Percentiles rank a stretch among this genome's conserved stretches.
Evolutionary conservation across 2,888 invertebrate genomes (phyloP).

Genomic region (Strigamia transsilvanica): DNA sequence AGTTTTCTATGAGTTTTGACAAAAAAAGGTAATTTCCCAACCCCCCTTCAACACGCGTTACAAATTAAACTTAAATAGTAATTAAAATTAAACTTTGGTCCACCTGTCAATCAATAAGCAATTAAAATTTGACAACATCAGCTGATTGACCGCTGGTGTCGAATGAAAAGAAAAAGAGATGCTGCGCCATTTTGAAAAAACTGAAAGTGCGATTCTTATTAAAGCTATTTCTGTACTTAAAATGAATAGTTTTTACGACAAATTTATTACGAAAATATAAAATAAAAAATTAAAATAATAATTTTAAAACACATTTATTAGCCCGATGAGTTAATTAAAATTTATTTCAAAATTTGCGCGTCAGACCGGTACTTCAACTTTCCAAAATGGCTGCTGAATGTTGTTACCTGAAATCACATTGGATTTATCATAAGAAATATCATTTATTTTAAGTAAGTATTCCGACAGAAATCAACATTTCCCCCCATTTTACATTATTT

Average conservation of each 20-base stretch:
- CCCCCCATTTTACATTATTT: neutral
- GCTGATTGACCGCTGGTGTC: neutral
- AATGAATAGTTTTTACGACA: too few relatives aligned
- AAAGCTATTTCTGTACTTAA: neutral
- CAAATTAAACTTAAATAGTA: neutral
- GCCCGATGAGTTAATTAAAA: neutral
- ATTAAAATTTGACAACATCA: neutral
- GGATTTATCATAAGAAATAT: neutral
- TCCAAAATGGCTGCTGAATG: neutral
- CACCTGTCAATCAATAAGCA: neutral
- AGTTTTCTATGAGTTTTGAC: too few relatives aligned
- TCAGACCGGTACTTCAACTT: neutral
- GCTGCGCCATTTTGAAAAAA: neutral
- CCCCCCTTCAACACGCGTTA: neutral
- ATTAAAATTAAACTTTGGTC: neutral
- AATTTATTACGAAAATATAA: too few relatives aligned
- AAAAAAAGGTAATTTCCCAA: too few relatives aligned
- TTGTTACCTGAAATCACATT: neutral
- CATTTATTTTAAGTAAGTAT: slow-evolving; percentile 17
- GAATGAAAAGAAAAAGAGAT: neutral
- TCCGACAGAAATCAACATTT: neutral
- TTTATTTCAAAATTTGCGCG: neutral
- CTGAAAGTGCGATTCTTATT: neutral
- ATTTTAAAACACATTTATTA: neutral
- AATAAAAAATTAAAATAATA: neutral